These are phyloP conservation scores for Patella vulgata DNA, from an alignment of 1,140 invertebrate genomes.

Conservation along the genomic window DNA sequence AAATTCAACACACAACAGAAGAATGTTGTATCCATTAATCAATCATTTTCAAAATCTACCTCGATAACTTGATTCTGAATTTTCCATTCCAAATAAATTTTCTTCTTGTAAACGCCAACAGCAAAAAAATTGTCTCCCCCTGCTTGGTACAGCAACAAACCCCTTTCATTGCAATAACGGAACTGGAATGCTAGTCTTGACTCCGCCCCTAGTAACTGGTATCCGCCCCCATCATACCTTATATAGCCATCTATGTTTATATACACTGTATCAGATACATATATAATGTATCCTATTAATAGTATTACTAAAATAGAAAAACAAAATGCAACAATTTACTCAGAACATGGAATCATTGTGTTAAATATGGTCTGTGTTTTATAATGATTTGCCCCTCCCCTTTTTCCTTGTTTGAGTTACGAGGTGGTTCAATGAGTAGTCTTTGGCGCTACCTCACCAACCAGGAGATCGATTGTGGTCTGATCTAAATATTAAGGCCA, in stretches of 20 bases:
- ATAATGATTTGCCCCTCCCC: too few species aligned
- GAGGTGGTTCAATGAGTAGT: too few species aligned
- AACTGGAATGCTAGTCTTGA: slow-evolving; percentile 8
- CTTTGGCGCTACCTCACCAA: too few species aligned
- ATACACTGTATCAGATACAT: too few species aligned
- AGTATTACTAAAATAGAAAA: too few species aligned
- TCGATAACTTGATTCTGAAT: slow-evolving; percentile 21
- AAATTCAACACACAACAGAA: not conserved
- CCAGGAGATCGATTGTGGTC: too few species aligned
- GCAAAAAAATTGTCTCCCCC: slow-evolving; percentile 23
- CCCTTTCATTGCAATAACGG: slow-evolving; percentile 25
- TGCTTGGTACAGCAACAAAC: slow-evolving; percentile 20
- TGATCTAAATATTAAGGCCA: too few species aligned
- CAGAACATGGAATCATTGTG: too few species aligned
- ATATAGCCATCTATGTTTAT: slow-evolving; percentile 8
- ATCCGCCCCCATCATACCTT: not conserved
- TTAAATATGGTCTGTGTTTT: too few species aligned
- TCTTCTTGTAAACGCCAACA: slow-evolving; percentile 14
- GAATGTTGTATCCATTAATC: not conserved
- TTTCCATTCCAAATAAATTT: slow-evolving; percentile 31
- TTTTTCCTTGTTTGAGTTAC: too few species aligned
- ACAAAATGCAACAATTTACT: too few species aligned
- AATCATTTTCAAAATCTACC: not conserved
- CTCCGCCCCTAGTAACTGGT: slow-evolving; percentile 1
- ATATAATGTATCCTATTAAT: too few species aligned